A percentile compares a stretch with the other conserved stretches of the same genome.
phyloP scores from a whole-genome alignment of 2,113 vertebrate species.

The Oncorhynchus masou region DNA sequence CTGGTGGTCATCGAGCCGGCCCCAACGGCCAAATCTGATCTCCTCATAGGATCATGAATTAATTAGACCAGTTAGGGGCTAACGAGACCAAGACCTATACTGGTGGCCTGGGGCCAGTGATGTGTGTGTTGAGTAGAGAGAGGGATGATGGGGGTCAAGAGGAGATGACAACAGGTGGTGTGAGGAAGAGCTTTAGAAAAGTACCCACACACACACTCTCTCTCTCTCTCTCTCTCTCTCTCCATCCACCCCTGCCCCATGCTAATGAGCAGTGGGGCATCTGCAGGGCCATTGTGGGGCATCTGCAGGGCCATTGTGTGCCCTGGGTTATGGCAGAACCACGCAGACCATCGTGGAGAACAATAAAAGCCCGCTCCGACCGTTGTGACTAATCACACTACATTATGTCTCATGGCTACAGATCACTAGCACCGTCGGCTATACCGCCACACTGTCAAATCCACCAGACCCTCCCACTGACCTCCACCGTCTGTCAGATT shows the following conservation, averaged over 20 bases:
- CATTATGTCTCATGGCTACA: conserved; percentile 42
- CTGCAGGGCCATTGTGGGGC: conserved; percentile 33
- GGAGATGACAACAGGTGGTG: conserved; percentile 76
- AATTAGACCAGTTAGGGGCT: conserved; percentile 61
- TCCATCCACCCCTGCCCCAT: not conserved
- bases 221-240: not conserved
- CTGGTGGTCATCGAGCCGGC: conserved; percentile 57
- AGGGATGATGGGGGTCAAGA: conserved; percentile 30
- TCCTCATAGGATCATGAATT: conserved; percentile 67
- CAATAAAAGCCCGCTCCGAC: conserved; percentile 54
- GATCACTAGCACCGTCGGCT: conserved; percentile 10
- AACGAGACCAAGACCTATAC: conserved; percentile 24
- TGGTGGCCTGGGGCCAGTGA: conserved; percentile 14
- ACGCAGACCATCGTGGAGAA: conserved; percentile 30
- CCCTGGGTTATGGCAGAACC: conserved; percentile 17
- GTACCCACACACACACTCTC: not conserved
- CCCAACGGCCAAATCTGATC: conserved; percentile 49
- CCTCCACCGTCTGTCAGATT: not conserved
- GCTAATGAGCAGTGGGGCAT: conserved; percentile 32
- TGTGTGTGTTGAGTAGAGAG: conserved; percentile 36
- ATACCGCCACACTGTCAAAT: conserved; percentile 10
- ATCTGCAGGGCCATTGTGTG: conserved; percentile 22
- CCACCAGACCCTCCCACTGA: conserved; percentile 3
- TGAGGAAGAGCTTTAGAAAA: conserved; percentile 10
- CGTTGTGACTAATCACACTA: conserved; percentile 48